phyloP scores from a whole-genome alignment of 1,140 invertebrate genomes.

The Cyrtorhinus lividipennis region DNA sequence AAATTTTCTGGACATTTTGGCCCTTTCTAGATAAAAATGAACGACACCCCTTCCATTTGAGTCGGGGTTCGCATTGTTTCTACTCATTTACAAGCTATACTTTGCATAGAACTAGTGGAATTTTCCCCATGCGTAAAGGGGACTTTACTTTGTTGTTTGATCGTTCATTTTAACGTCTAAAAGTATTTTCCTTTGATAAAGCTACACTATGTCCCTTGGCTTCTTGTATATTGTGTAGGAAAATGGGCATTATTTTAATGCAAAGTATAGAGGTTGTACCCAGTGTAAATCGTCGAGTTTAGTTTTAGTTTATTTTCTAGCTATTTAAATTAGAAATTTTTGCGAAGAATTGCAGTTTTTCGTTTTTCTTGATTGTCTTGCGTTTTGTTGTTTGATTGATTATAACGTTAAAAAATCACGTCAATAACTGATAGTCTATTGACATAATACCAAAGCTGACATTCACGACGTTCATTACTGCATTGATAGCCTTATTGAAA shows the following conservation, averaged over 20 bases:
- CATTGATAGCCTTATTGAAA: too few relatives aligned
- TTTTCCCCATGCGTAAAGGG: slow-evolving; percentile 40
- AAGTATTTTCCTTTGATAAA: background rate
- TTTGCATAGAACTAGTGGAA: slow-evolving; percentile 77
- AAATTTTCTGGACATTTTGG: background rate
- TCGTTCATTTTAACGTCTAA: slow-evolving; percentile 11
- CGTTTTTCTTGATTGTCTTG: background rate
- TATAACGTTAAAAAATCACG: too few relatives aligned
- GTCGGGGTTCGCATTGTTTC: background rate
- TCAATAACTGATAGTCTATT: too few relatives aligned
- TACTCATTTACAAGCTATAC: slow-evolving; percentile 55
- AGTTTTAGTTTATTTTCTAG: background rate
- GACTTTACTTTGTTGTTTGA: slow-evolving; percentile 4
- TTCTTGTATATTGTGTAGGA: slow-evolving; percentile 31
- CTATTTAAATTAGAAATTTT: background rate
- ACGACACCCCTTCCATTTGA: background rate
- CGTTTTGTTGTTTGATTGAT: background rate
- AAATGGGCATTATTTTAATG: slow-evolving; percentile 75
- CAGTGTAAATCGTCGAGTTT: background rate
- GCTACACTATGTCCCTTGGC: slow-evolving; percentile 10
- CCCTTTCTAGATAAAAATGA: background rate
- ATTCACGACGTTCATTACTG: too few relatives aligned
- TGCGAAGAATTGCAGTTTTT: background rate
- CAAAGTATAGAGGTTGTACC: slow-evolving; percentile 65
- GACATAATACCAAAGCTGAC: too few relatives aligned